Percentiles rank a stretch among this genome's conserved stretches.
Evolutionary conservation across 1,140 invertebrate species (phyloP).

Genomic region (Colletes latitarsis): DNA sequence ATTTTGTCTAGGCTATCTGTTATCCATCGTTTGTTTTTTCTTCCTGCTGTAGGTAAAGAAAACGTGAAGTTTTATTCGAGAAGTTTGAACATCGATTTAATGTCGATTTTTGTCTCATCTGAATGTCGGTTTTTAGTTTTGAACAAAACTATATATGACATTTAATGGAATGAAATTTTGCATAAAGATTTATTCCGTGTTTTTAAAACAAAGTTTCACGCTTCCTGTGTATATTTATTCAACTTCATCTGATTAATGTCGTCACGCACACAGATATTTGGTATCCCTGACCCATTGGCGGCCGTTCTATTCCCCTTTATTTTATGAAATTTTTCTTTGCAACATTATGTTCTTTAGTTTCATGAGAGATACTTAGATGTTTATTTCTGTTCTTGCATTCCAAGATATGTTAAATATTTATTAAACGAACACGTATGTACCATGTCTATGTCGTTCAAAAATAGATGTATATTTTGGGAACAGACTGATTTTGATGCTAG

Average conservation of each 20-base stretch:
- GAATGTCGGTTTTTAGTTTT: neutral
- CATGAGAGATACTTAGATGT: too few species aligned
- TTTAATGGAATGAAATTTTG: conserved; percentile 4
- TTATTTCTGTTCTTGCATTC: neutral
- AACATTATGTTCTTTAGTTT: neutral
- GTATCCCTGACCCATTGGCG: neutral
- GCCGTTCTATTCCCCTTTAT: neutral
- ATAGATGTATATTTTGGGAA: neutral
- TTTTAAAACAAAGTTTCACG: conserved; percentile 25
- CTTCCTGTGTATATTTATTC: conserved; percentile 56
- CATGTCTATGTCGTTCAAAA: neutral
- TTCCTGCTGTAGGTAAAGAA: neutral
- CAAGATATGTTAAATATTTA: neutral
- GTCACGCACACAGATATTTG: conserved; percentile 17
- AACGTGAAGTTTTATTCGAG: too few species aligned
- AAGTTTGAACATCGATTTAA: neutral
- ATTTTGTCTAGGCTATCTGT: conserved; percentile 21
- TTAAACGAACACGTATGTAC: neutral
- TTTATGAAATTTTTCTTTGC: neutral
- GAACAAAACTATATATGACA: conserved; percentile 2
- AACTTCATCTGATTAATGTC: conserved; percentile 35
- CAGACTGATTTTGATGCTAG: too few species aligned
- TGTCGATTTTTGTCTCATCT: neutral
- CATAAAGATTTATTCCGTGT: conserved; percentile 27
- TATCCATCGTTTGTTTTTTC: conserved; percentile 21